Evolutionary conservation across 2,797 vertebrate genomes (phyloP).

Genomic region (Botia kubotai): DNA sequence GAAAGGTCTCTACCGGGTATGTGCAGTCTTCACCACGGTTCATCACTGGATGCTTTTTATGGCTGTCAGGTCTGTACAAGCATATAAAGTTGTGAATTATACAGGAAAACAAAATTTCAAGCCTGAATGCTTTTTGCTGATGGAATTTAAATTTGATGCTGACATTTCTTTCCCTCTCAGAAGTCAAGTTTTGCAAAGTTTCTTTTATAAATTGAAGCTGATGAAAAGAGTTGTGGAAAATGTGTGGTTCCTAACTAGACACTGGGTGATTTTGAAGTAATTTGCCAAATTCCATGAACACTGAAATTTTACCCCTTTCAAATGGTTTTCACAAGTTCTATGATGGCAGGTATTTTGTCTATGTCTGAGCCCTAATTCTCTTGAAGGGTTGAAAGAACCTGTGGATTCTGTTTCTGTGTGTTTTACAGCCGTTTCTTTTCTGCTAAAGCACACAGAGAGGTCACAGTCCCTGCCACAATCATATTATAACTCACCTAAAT

Average conservation of each 20-base stretch:
- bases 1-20: not conserved
- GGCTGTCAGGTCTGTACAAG: slow-evolving; percentile 29
- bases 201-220: slow-evolving; percentile 2
- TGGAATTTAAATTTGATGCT: slow-evolving; percentile 25
- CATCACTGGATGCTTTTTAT: slow-evolving; percentile 20
- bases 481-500: slow-evolving; percentile 69
- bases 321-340: not conserved
- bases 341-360: slow-evolving; percentile 16
- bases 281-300: not conserved
- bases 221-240: not conserved
- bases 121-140: slow-evolving; percentile 27
- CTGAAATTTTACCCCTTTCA: not conserved
- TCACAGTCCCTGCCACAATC: slow-evolving; percentile 63
- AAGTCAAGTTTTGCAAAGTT: slow-evolving; percentile 3
- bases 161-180: not conserved
- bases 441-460: slow-evolving; percentile 54
- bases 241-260: not conserved
- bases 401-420: slow-evolving; percentile 32
- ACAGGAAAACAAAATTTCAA: slow-evolving; percentile 30
- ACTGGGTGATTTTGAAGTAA: not conserved
- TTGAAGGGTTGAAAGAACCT: slow-evolving; percentile 24
- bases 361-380: slow-evolving; percentile 26
- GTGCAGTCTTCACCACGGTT: not conserved
- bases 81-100: slow-evolving; percentile 34
- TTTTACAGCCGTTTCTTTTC: slow-evolving; percentile 61